Evolutionary conservation across 2,113 vertebrate genomes (phyloP), one percentile per base, ranked within the genome.

Genomic region (Cromileptes altivelis): DNA sequence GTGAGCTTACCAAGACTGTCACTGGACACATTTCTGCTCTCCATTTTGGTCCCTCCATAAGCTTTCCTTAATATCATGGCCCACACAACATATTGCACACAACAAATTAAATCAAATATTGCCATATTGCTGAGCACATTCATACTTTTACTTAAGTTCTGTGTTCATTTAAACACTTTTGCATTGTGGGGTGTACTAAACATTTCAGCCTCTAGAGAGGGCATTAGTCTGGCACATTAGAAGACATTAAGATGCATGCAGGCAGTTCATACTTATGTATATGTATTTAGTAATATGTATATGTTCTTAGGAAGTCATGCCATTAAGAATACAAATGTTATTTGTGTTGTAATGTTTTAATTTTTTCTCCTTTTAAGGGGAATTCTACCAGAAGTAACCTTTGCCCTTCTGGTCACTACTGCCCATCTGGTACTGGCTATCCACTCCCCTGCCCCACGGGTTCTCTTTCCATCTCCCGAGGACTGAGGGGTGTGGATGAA

Each of bases 321-420:
- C n/a, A 50, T 25, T n/a, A 71, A 65, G 23, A 33, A 56, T 18
- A 40, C 17, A 64, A 11, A 62, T 11, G 8, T 40, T 12, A 49
- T 60, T 8, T 6, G 2, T 58, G 47, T 62, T 57, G 14, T 55
- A 11, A 33, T 9, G 11, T 55, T 72, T 63, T 52, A 3, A 27
- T 52, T 61, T 33, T 42, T 60, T 11, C 55, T 1, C 25, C 9
- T 76, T 74, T 65, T 73, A 72, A 98, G 97, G 92, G 95, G 49
- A 95, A 97, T 37, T 94, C 81, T 37, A 85, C 91, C 58, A 91
- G 88, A 80, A 97, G 94, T 81, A 90, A 92, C 68, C 82, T 97
- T 88, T 99, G 97, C 70, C 97, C 96, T 0, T 50, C 88, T 19
- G 97, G 97, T 2, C 95, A 97, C 87, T 98, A 95, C 92, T 99